Conservation (phyloP, 2,888 invertebrate species). For the Drosophila pseudotalamancana region DNA sequence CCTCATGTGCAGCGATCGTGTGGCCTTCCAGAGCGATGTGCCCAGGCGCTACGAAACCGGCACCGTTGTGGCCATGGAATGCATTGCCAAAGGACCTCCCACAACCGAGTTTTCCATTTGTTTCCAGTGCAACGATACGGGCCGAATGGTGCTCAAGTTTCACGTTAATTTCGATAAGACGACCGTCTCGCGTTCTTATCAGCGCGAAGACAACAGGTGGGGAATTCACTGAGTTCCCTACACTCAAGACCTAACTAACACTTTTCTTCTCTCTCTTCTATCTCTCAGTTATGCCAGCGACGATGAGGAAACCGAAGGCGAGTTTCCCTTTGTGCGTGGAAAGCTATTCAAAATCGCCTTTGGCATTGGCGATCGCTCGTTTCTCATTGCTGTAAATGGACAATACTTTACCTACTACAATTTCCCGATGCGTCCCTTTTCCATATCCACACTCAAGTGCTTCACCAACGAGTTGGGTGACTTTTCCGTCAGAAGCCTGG, state of each 20-base stretch:
- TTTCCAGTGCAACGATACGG: constrained; percentile 83
- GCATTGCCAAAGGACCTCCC: constrained; percentile 82
- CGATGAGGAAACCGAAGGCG: constrained; percentile 83
- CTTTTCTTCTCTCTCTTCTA: too few species aligned
- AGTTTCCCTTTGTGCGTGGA: constrained; percentile 83
- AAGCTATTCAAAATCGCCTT: constrained; percentile 83
- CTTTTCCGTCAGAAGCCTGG: constrained; percentile 80
- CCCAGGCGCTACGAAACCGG: constrained; percentile 83
- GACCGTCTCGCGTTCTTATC: constrained; percentile 81
- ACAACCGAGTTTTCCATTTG: constrained; percentile 83
- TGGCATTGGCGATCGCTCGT: constrained; percentile 82
- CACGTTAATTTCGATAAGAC: constrained; percentile 81
- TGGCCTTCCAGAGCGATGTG: constrained; percentile 84
- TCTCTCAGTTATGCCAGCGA: constrained; percentile 75
- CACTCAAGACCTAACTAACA: not conserved
- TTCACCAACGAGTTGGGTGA: constrained; percentile 81
- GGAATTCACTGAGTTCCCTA: too few species aligned
- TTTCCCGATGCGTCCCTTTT: constrained; percentile 81
- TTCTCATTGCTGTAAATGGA: constrained; percentile 83
- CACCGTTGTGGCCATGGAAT: constrained; percentile 83
- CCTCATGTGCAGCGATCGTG: constrained; percentile 78
- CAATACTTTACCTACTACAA: constrained; percentile 84
- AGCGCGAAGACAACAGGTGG: constrained; percentile 82
- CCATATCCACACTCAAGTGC: constrained; percentile 83
- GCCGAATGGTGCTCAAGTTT: constrained; percentile 82